These are phyloP conservation scores for Mobula birostris DNA, from an alignment of 2,113 vertebrate species.

Conservation along the genomic window DNA sequence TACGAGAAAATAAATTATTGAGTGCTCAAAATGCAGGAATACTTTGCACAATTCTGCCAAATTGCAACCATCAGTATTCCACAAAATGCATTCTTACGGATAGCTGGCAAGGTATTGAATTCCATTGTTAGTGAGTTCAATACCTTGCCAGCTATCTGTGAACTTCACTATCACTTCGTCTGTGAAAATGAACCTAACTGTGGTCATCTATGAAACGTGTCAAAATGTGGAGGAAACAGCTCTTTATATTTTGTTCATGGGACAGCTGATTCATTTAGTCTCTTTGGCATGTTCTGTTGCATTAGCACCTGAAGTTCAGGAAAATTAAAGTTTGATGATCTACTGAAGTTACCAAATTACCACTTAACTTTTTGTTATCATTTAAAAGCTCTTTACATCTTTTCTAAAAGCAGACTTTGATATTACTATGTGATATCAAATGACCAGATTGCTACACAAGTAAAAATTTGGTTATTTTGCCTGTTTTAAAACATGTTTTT, in stretches of 20 bases:
- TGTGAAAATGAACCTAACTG: background rate
- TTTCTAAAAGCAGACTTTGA: background rate
- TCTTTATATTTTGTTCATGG: background rate
- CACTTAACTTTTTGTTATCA: background rate
- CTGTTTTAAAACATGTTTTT: background rate
- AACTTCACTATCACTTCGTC: background rate
- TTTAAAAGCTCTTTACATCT: background rate
- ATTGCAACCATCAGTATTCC: background rate
- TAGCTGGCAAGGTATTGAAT: too few species aligned
- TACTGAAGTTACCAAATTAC: background rate
- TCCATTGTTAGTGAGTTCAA: background rate
- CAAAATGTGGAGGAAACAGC: background rate
- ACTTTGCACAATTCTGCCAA: background rate
- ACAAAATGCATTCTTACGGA: background rate
- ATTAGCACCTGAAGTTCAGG: background rate
- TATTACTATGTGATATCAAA: background rate
- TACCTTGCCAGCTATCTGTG: background rate
- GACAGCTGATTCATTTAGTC: background rate
- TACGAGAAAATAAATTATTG: background rate
- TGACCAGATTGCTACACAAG: background rate
- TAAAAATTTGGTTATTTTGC: background rate
- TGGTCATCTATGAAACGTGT: background rate
- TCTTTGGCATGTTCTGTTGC: background rate
- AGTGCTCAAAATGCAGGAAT: background rate
- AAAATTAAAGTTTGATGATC: background rate